Evolutionary conservation across 2,113 vertebrate species (phyloP).

Genomic region (Empidonax traillii): DNA sequence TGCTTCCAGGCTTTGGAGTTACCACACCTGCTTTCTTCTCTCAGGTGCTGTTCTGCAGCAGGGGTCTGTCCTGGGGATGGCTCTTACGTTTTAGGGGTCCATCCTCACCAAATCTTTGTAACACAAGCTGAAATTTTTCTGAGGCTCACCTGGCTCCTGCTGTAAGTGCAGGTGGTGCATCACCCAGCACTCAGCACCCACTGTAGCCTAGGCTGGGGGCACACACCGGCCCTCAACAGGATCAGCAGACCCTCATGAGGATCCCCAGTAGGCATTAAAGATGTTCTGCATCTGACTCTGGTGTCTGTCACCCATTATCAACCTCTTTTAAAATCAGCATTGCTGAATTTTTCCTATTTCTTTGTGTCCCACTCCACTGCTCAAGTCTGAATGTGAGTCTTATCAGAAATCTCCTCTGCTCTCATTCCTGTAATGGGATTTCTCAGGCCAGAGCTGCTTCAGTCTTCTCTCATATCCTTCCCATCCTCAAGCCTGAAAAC

Average conservation of each 20-base stretch:
- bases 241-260: background rate
- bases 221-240: background rate
- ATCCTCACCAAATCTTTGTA: background rate
- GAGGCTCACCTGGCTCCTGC: background rate
- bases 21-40: rapidly evolving
- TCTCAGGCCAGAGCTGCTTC: background rate
- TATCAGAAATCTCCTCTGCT: background rate
- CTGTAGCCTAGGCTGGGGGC: background rate
- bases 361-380: background rate
- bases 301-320: background rate
- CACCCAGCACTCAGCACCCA: background rate
- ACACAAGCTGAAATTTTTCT: background rate
- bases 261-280: background rate
- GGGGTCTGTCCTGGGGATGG: background rate
- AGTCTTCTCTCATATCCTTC: background rate
- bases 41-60: background rate
- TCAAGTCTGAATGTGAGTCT: background rate
- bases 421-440: background rate
- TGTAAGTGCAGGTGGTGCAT: background rate
- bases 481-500: background rate
- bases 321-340: background rate
- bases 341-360: background rate
- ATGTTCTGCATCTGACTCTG: background rate
- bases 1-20: background rate
- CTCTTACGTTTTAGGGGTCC: background rate